phyloP scores from a whole-genome alignment of 2,797 vertebrate species.

The Cephalopachus bancanus region DNA sequence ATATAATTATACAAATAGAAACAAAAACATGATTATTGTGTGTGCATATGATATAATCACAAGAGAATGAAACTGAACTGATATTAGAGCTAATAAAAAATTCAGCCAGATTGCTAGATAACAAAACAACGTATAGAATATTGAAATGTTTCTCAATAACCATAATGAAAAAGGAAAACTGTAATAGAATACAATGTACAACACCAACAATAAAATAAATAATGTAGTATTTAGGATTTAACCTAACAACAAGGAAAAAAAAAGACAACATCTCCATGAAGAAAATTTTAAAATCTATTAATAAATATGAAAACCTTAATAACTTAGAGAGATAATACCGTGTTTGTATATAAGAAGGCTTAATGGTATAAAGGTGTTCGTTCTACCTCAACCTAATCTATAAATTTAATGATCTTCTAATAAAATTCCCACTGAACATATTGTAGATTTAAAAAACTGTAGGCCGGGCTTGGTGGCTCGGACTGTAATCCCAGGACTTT shows the following conservation, averaged over 20 bases:
- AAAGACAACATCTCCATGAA: neutral
- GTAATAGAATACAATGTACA: neutral
- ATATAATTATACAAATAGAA: constrained; percentile 4
- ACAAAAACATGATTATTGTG: neutral
- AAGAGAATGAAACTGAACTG: neutral
- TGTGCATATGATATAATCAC: neutral
- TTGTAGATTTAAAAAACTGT: neutral
- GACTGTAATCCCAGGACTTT: too few relatives aligned
- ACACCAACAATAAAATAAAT: neutral
- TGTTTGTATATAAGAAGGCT: neutral
- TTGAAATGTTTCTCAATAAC: neutral
- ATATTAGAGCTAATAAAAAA: neutral
- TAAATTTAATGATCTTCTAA: neutral
- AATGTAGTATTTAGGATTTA: neutral
- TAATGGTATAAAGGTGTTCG: neutral
- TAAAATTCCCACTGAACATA: neutral
- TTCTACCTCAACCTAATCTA: neutral
- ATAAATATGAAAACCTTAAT: neutral
- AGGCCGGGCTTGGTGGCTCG: too few relatives aligned
- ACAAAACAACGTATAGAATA: neutral
- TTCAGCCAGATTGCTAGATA: neutral
- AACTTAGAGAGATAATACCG: neutral
- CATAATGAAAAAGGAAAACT: neutral
- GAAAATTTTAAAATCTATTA: neutral
- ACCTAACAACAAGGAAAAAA: neutral